A percentile compares a stretch with the other conserved stretches of the same genome.
These are phyloP conservation scores for Astreopora myriophthalma DNA, from an alignment of 64 coral and sea anemone genomes.

Conservation along the genomic window DNA sequence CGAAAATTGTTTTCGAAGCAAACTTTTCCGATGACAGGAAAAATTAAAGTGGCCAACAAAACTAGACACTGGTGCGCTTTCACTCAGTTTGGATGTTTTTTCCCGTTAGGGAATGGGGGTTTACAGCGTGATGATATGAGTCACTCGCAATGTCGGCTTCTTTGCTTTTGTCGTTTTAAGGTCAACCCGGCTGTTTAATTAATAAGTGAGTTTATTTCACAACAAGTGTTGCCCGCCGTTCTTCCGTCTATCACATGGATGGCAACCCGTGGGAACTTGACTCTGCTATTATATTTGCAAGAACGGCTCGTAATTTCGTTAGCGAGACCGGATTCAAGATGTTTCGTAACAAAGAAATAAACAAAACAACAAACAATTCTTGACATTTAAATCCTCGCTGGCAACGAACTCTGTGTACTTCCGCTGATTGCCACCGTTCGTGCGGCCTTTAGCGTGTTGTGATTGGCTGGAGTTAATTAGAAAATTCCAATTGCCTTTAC, in stretches of 20 bases:
- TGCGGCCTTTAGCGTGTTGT: background rate
- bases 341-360: background rate
- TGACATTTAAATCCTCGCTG: background rate
- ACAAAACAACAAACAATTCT: background rate
- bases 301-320: background rate
- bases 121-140: no score
- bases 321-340: no score
- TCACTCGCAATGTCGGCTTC: background rate
- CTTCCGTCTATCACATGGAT: no score
- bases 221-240: no score
- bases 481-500: background rate
- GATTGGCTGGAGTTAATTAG: slow-evolving; percentile 1
- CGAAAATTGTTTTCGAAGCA: no score
- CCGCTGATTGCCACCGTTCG: background rate
- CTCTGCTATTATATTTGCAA: background rate
- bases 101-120: no score
- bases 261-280: background rate
- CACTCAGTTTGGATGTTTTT: no score
- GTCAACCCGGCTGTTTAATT: background rate
- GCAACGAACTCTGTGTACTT: background rate
- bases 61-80: no score
- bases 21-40: background rate
- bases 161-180: background rate
- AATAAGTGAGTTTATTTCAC: background rate
- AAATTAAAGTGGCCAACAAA: background rate